Evolutionary conservation across 2,797 vertebrate species (phyloP).

Genomic region (Mycteria americana): DNA sequence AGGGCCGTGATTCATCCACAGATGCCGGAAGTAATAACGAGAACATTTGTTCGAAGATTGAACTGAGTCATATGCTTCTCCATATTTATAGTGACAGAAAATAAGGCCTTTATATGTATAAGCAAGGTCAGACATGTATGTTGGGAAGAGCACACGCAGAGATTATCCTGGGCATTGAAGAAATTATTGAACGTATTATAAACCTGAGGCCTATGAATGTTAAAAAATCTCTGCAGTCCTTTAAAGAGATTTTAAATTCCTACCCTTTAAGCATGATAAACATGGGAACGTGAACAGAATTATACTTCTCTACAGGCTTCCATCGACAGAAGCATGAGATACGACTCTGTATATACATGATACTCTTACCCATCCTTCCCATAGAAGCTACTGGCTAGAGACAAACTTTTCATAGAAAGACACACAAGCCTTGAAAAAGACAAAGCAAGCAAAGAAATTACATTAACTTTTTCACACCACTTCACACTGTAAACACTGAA

Average conservation of each 20-base stretch:
- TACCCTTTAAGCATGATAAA: background rate
- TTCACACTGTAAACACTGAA: background rate
- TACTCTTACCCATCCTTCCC: background rate
- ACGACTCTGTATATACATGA: background rate
- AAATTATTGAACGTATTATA: background rate
- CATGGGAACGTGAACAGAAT: background rate
- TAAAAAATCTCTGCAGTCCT: background rate
- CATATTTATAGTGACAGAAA: constrained; percentile 31
- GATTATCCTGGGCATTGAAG: background rate
- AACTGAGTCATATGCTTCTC: constrained; percentile 45
- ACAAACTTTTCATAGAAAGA: background rate
- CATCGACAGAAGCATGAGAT: background rate
- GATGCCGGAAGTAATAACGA: constrained; percentile 46
- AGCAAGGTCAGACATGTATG: background rate
- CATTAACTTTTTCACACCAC: background rate
- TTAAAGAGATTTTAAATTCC: background rate
- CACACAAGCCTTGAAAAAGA: background rate
- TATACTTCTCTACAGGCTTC: background rate
- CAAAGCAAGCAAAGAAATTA: background rate
- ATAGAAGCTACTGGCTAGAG: background rate
- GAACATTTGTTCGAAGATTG: background rate
- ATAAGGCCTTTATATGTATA: background rate
- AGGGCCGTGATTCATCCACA: constrained; percentile 34
- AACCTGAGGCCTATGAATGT: background rate
- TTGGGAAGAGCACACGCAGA: background rate